These are phyloP conservation scores for Chaitophorus viminalis DNA, from an alignment of 2,888 invertebrate species.

Conservation along the genomic window DNA sequence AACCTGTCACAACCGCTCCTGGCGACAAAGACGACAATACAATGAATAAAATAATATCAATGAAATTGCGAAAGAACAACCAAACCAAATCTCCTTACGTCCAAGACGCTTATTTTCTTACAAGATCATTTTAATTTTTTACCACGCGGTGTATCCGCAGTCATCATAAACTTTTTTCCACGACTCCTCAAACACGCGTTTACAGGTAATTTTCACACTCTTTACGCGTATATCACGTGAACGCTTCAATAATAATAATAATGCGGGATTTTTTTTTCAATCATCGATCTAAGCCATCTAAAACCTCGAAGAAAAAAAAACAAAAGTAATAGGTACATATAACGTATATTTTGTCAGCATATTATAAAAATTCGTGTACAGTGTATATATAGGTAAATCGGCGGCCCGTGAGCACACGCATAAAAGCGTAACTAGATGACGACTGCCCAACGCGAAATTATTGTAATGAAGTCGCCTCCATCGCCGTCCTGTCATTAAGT, in stretches of 20 bases:
- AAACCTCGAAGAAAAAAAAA: no score
- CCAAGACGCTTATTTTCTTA: neutral
- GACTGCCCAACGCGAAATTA: neutral
- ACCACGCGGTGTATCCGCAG: neutral
- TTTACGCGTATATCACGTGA: no score
- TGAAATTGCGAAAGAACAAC: neutral
- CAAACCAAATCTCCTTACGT: neutral
- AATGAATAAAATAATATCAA: conserved; percentile 4
- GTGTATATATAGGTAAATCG: no score
- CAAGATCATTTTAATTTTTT: neutral
- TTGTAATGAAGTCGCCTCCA: neutral
- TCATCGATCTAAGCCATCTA: no score
- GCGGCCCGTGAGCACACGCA: neutral
- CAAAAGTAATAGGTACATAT: no score
- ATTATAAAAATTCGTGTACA: no score
- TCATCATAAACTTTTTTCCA: neutral
- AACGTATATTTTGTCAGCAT: no score
- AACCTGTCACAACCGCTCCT: conserved; percentile 42
- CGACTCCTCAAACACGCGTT: no score
- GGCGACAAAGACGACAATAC: neutral
- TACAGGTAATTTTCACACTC: no score
- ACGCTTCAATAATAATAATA: no score
- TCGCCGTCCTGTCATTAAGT: neutral
- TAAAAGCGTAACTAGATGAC: neutral
- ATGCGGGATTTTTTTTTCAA: no score